A percentile compares a stretch with the other conserved stretches of the same genome.
phyloP scores from a whole-genome alignment of 1,140 invertebrate species.

The Homalodisca vitripennis region DNA sequence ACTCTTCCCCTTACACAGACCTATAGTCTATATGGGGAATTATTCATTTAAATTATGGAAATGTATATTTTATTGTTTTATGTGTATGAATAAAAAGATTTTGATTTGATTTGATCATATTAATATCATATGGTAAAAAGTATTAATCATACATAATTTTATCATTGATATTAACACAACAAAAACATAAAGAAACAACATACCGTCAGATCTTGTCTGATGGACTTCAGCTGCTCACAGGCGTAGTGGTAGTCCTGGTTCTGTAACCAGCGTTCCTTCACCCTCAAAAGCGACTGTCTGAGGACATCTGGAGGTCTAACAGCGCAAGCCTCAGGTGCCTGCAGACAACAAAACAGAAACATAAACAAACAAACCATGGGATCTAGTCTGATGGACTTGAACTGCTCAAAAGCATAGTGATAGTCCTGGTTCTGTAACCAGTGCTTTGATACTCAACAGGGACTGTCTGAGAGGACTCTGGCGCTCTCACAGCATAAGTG shows the following conservation, averaged over 20 bases:
- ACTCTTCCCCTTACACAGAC: no score
- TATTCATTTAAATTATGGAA: no score
- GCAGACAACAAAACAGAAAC: constrained; percentile 11
- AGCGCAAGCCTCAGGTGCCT: constrained; percentile 89
- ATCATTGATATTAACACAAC: no score
- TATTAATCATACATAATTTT: no score
- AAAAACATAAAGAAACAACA: no score
- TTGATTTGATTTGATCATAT: no score
- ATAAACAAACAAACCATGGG: background rate
- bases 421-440: constrained; percentile 92
- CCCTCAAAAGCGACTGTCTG: constrained; percentile 79
- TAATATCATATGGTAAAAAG: no score
- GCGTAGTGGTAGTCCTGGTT: constrained; percentile 94
- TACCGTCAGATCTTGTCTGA: constrained; percentile 97
- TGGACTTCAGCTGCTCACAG: constrained; percentile 98
- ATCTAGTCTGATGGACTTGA: background rate
- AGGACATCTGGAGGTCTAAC: constrained; percentile 88
- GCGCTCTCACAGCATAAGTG: constrained; percentile 85
- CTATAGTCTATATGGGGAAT: no score
- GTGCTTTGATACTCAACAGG: constrained; percentile 84
- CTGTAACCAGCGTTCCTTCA: constrained; percentile 85
- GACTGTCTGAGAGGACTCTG: constrained; percentile 81
- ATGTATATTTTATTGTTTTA: no score
- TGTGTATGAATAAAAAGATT: no score
- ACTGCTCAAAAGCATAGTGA: constrained; percentile 84